A percentile compares a stretch with the other conserved stretches of the same genome.
Evolutionary conservation across 2,797 vertebrate species (phyloP).

Genomic region (Remorina albescens): DNA sequence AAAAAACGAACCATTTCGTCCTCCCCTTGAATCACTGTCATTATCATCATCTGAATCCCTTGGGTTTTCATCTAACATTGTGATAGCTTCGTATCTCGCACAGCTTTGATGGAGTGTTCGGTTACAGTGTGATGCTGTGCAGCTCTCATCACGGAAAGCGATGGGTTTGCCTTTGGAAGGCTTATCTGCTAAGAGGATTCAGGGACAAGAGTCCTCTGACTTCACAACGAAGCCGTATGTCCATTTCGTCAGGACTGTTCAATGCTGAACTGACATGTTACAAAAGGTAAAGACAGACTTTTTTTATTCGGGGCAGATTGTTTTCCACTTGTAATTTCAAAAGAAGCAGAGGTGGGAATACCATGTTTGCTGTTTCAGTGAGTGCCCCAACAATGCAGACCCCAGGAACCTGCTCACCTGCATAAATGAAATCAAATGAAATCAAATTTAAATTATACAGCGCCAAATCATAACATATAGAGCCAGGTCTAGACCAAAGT

Average conservation of each 20-base stretch:
- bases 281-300: too few species aligned
- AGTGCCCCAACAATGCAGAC: not conserved
- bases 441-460: too few species aligned
- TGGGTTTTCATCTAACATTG: slow-evolving; percentile 46
- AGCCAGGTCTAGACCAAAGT: too few species aligned
- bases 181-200: slow-evolving; percentile 76
- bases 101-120: not conserved
- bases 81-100: not conserved
- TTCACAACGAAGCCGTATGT: slow-evolving; percentile 54
- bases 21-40: slow-evolving; percentile 39
- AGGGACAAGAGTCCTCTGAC: not conserved
- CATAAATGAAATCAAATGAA: too few species aligned
- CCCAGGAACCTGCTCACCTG: not conserved
- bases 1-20: slow-evolving; percentile 4
- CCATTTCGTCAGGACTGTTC: not conserved
- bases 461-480: too few species aligned
- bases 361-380: too few species aligned
- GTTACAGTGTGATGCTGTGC: not conserved
- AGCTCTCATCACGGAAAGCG: not conserved
- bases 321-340: not conserved
- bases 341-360: not conserved
- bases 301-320: too few species aligned
- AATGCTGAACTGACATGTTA: not conserved
- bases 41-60: slow-evolving; percentile 53
- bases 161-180: slow-evolving; percentile 23